Evolutionary conservation across 2,797 vertebrate genomes (phyloP), one percentile per base, ranked within the genome.

Genomic region (Sylvia borin): DNA sequence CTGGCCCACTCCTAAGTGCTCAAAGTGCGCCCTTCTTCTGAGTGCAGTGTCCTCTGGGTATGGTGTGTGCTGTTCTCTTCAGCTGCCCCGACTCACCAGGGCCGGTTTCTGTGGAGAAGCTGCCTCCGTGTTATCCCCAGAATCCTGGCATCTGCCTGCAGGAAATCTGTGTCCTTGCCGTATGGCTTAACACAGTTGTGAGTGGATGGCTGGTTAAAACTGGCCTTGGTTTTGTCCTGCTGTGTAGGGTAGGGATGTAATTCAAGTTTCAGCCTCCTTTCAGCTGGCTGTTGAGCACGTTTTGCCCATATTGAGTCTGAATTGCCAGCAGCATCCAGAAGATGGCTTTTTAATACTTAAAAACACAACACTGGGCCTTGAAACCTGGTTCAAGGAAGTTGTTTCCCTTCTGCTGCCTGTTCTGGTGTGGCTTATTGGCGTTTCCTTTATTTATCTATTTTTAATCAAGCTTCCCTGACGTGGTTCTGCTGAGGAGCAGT

Each of bases 381-480:
- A 83, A 78, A 73, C 21, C 19, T 55, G 62, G n/a, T 80, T 45
- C 22, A 55, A 74, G 94, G 94, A 93, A 96, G 82, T 85, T 8
- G 68, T 71, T 90, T 90, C 73, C 65, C 21, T 72, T 62, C 73
- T 88, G 22, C 18, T 75, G 61, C 26, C 47, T 81, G 13, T 54
- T 85, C 73, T 85, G 73, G 74, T 47, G 81, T 64, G 89, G 92
- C 86, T 91, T 54, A 24, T 55, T 50, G 10, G 17, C 2, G 15
- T 93, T 97, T 97, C 95, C 96, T 96, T 67, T 73, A 26, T 92
- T 92, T 85, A 48, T 80, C 65, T 89, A 80, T 90, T 94, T 90
- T 48, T 72, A 67, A 47, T 48, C 40, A 58, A 32, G 2, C 73
- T 82, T 89, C 65, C 81, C 60, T 11, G 11, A 8, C 1, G 11